Evolutionary conservation across 2,113 vertebrate species (phyloP).

Genomic region (Odocoileus hemionus): DNA sequence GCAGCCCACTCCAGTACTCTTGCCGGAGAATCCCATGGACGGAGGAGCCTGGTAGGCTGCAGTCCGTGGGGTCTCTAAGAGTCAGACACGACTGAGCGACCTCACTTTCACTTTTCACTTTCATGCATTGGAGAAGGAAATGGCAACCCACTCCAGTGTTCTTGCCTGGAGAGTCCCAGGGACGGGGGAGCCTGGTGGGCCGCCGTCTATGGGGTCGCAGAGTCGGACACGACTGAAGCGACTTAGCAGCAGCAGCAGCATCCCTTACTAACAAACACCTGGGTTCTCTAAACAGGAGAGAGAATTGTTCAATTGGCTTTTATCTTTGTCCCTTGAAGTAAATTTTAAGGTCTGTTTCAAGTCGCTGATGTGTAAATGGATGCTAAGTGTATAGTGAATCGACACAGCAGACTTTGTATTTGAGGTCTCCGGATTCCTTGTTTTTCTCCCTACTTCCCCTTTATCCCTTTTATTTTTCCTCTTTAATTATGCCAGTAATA

Average conservation of each 20-base stretch:
- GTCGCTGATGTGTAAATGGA: not conserved
- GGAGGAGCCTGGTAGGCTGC: too few relatives aligned
- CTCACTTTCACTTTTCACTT: too few relatives aligned
- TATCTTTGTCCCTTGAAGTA: not conserved
- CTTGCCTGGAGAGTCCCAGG: too few relatives aligned
- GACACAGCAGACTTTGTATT: not conserved
- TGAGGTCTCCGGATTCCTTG: not conserved
- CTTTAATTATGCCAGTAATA: not conserved
- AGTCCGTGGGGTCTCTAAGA: too few relatives aligned
- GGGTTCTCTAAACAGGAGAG: not conserved
- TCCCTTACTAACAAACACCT: not conserved
- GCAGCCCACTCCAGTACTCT: too few relatives aligned
- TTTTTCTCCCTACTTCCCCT: not conserved
- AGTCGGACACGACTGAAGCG: too few relatives aligned
- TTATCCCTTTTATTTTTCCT: not conserved
- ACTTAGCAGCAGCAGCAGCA: too few relatives aligned
- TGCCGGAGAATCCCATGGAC: too few relatives aligned
- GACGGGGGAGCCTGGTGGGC: too few relatives aligned
- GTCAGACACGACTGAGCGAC: fast-evolving
- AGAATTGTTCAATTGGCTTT: not conserved
- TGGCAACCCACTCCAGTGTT: too few relatives aligned
- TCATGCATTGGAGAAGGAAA: too few relatives aligned
- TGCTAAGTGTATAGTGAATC: not conserved
- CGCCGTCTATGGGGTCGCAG: too few relatives aligned
- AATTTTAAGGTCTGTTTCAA: not conserved